phyloP scores from a whole-genome alignment of 2,888 invertebrate genomes.

The Cephus runcator region DNA sequence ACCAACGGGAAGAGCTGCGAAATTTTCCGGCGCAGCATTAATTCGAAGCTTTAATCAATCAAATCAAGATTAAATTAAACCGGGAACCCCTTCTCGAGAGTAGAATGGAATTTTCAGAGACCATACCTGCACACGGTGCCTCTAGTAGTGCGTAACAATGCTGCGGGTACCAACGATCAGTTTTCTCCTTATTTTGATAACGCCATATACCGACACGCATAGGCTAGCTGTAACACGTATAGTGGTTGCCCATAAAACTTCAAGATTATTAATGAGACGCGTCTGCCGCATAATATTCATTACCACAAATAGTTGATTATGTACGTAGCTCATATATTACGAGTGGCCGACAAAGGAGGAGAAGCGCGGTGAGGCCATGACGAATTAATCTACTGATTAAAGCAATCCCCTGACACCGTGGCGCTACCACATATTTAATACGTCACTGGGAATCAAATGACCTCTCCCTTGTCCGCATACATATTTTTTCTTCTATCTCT shows the following conservation, averaged over 20 bases:
- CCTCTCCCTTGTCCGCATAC: constrained; percentile 10
- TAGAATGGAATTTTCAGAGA: background rate
- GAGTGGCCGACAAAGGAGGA: constrained; percentile 62
- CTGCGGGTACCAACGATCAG: background rate
- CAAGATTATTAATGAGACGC: constrained; percentile 60
- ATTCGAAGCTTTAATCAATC: background rate
- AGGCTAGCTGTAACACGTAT: background rate
- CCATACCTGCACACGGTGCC: background rate
- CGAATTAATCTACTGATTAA: constrained; percentile 65
- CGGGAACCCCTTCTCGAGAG: background rate
- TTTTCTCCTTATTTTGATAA: background rate
- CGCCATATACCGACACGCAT: background rate
- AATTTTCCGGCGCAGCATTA: background rate
- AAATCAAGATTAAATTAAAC: background rate
- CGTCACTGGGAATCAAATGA: constrained; percentile 59
- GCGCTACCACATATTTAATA: constrained; percentile 63
- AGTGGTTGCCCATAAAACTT: constrained; percentile 16
- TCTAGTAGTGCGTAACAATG: background rate
- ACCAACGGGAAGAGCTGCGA: background rate
- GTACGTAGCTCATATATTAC: constrained; percentile 60
- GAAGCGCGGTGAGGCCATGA: constrained; percentile 59
- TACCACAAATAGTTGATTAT: constrained; percentile 64
- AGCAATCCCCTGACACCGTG: constrained; percentile 61
- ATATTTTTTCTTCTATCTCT: background rate
- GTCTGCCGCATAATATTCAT: constrained; percentile 62